Conservation (phyloP, 2,888 invertebrate species). For the Patella pellucida region DNA sequence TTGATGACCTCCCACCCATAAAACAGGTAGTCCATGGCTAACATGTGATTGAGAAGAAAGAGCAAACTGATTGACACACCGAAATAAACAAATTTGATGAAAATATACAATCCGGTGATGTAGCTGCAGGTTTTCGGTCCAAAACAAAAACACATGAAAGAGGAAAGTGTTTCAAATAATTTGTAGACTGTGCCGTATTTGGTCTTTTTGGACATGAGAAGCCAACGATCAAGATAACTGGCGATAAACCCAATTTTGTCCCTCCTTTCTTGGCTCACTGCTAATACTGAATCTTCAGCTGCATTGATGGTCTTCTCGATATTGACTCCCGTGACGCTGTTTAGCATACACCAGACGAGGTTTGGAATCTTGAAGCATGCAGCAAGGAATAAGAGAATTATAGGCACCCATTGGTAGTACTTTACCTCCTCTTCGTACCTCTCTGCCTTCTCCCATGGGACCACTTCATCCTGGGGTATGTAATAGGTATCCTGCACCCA, state of each 20-base stretch:
- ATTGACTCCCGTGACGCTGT: conserved; percentile 37
- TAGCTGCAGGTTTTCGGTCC: conserved; percentile 32
- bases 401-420: conserved; percentile 52
- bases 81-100: conserved; percentile 32
- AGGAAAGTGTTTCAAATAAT: conserved; percentile 12
- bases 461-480: conserved; percentile 25
- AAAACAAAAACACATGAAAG: conserved; percentile 24
- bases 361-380: conserved; percentile 45
- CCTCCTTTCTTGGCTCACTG: conserved; percentile 15
- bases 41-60: conserved; percentile 30
- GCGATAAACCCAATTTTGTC: conserved; percentile 27
- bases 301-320: conserved; percentile 35
- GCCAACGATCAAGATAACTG: conserved; percentile 28
- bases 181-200: background rate
- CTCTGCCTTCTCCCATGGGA: conserved; percentile 30
- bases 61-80: conserved; percentile 28
- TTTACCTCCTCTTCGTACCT: conserved; percentile 34
- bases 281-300: conserved; percentile 33
- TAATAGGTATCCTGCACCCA: conserved; percentile 38
- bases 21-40: conserved; percentile 29
- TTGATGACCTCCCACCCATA: conserved; percentile 37
- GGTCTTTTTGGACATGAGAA: conserved; percentile 13
- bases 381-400: conserved; percentile 46
- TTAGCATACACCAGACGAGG: conserved; percentile 40
- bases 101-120: conserved; percentile 30